Conservation (phyloP, 2,113 vertebrate species). For the Ramphastos sulfuratus region DNA sequence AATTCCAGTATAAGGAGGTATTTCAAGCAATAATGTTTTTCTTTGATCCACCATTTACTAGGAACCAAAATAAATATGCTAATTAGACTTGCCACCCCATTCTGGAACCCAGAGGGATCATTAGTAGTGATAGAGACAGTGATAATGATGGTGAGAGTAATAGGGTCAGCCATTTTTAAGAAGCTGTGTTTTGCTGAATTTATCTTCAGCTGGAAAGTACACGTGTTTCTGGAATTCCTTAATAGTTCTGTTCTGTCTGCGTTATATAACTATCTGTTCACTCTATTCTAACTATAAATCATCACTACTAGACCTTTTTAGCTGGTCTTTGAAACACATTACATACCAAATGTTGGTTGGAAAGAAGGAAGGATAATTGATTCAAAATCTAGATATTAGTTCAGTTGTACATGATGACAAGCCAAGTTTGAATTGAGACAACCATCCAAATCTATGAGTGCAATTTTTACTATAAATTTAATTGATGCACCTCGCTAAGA, state of each 20-base stretch:
- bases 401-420: fast-evolving
- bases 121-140: neutral
- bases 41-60: neutral
- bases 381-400: neutral
- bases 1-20: neutral
- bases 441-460: neutral
- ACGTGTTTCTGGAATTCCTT: neutral
- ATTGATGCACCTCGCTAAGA: too few relatives aligned
- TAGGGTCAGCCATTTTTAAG: neutral
- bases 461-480: neutral
- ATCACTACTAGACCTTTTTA: fast-evolving
- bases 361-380: neutral
- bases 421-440: neutral
- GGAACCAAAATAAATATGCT: neutral
- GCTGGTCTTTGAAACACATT: neutral
- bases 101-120: neutral
- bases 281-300: neutral
- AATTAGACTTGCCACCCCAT: neutral
- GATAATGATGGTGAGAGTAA: neutral
- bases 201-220: neutral
- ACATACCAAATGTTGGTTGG: neutral
- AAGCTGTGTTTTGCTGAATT: neutral
- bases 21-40: neutral
- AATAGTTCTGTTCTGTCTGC: neutral
- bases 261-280: neutral